Conservation (phyloP, 2,888 invertebrate genomes). For the Platycheirus rosarum region DNA sequence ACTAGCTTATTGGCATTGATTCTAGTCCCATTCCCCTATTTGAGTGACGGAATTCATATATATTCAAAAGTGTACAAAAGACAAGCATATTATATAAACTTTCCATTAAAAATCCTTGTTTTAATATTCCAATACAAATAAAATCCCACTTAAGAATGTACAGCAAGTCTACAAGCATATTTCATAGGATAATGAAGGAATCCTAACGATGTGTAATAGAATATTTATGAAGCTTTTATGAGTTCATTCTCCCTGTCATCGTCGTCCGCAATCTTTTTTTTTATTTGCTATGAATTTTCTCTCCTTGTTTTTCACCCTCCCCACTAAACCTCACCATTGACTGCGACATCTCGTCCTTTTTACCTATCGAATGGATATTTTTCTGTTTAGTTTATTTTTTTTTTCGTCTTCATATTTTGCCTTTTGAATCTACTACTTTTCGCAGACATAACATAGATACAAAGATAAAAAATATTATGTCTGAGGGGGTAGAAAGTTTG, state of each 20-base stretch:
- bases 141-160: constrained; percentile 37
- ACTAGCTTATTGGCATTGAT: too few species aligned
- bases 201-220: constrained; percentile 62
- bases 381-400: neutral
- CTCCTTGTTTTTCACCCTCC: neutral
- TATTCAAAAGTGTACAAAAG: too few species aligned
- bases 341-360: neutral
- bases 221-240: constrained; percentile 64
- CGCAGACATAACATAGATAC: constrained; percentile 43
- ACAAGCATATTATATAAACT: too few species aligned
- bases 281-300: neutral
- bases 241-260: constrained; percentile 50
- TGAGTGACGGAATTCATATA: too few species aligned
- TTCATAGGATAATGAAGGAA: constrained; percentile 23
- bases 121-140: neutral
- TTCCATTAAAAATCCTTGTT: constrained; percentile 8
- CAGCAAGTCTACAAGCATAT: constrained; percentile 14
- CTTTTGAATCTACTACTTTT: constrained; percentile 24
- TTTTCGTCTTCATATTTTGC: constrained; percentile 1
- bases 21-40: too few species aligned
- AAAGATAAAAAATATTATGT: too few species aligned
- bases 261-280: constrained; percentile 13
- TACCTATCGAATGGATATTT: constrained; percentile 5
- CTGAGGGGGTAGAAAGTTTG: constrained; percentile 38
- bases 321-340: neutral